Percentiles rank a stretch among this genome's conserved stretches.
phyloP scores from a whole-genome alignment of 1,140 invertebrate genomes.

The Trinorchestia longiramus region DNA sequence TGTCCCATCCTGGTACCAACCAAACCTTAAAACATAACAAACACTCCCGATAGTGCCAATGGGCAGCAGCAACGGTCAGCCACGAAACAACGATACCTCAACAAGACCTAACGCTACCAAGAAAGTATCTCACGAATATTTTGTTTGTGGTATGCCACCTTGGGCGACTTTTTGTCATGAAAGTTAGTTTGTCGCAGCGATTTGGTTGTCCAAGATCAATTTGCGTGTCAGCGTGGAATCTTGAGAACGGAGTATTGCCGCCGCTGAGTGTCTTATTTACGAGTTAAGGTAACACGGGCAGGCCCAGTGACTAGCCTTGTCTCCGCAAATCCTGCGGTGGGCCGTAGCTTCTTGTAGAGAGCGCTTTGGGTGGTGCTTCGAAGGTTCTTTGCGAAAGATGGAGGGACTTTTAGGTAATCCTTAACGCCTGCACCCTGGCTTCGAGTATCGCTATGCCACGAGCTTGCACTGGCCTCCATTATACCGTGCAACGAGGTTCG shows the following conservation, averaged over 20 bases:
- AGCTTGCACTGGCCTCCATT: conserved; percentile 18
- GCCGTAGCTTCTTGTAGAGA: conserved; percentile 53
- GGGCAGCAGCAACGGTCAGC: conserved; percentile 17
- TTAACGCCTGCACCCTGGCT: conserved; percentile 33
- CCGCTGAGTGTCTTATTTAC: not conserved
- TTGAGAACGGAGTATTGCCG: not conserved
- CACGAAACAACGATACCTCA: not conserved
- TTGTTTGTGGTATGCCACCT: not conserved
- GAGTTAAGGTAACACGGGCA: not conserved
- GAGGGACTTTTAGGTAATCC: conserved; percentile 46
- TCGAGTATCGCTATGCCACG: conserved; percentile 27
- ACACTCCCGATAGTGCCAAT: conserved; percentile 47
- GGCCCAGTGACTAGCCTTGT: not conserved
- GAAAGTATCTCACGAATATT: not conserved
- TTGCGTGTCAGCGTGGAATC: not conserved
- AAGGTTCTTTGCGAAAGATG: conserved; percentile 31
- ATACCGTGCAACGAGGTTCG: not conserved
- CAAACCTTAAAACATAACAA: not conserved
- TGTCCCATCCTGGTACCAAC: too few species aligned
- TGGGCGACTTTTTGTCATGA: not conserved
- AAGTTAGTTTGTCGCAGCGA: conserved; percentile 23
- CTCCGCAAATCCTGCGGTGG: conserved; percentile 16
- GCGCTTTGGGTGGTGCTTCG: conserved; percentile 26
- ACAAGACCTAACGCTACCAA: conserved; percentile 26
- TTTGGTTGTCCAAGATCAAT: conserved; percentile 1